Evolutionary conservation across 1,140 invertebrate species (phyloP), one percentile per base, ranked within the genome.

Genomic region (Brachionus asplanchnoidis): DNA sequence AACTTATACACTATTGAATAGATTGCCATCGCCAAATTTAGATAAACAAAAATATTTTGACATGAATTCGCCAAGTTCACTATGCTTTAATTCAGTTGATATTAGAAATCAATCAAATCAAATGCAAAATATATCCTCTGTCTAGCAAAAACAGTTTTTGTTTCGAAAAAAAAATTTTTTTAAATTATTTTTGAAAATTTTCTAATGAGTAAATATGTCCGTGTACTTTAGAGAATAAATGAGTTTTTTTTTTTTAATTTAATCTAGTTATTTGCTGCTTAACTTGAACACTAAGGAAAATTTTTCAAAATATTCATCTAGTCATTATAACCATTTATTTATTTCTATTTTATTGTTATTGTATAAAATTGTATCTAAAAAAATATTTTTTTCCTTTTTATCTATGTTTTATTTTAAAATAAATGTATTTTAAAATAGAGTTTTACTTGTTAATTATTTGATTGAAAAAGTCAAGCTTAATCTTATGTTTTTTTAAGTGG

Each of bases 91-190:
- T 53, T 14, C 42, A 50, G 11, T 50, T 14, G 73, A 77, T 77
- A 46, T 77, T 3, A 77, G 73, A 77, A 77, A 12, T 77, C 73
- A 77, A 46, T n/a, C 44, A 26, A 77, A 53, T 50, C 73, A 77
- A 73, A 73, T 73, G 36, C 68, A 73, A 40, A 73, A 73, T 28
- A 77, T 77, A 11, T 50, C 73, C n/a, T 77, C 73, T 77, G 73
- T 46, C 73, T 77, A 50, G 26, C 3, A 12, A 42, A 23, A 40
- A 75, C 53, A 60, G 53, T 60, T 60, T 60, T 60, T 60, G 53
- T 60, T 60, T 60, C 8, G 20, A 60, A 8, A 20, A 20, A 60
- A 14, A 46, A 46, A 11, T 14, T 46, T 42, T 4, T 42, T 46
- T 46, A 46, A 46, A 46, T 46, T 46, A 46, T 46, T 46, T 44